Conservation (phyloP, 2,888 invertebrate species). For the Ceratothoa steindachneri region DNA sequence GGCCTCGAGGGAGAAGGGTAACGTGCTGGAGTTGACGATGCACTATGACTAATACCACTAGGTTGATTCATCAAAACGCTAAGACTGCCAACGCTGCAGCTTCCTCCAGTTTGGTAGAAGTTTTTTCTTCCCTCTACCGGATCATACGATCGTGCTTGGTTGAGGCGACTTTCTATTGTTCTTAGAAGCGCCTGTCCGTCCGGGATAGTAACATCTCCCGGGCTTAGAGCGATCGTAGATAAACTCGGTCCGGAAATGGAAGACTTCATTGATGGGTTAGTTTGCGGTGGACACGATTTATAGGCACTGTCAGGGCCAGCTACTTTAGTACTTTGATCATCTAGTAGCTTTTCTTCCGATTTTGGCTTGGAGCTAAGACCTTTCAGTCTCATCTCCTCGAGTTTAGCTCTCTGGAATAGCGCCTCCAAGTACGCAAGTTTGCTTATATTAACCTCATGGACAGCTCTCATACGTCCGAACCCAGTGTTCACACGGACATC, state of each 20-base stretch:
- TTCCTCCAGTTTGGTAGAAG: slow-evolving; percentile 40
- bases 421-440: slow-evolving; percentile 44
- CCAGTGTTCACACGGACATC: slow-evolving; percentile 23
- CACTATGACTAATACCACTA: slow-evolving; percentile 15
- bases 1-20: slow-evolving; percentile 38
- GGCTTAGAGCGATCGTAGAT: slow-evolving; percentile 16
- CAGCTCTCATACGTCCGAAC: slow-evolving; percentile 35
- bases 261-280: slow-evolving; percentile 20
- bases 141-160: slow-evolving; percentile 36
- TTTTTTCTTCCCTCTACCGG: slow-evolving; percentile 19
- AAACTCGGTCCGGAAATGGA: slow-evolving; percentile 19
- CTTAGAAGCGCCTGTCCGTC: slow-evolving; percentile 39
- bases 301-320: slow-evolving; percentile 40
- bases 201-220: slow-evolving; percentile 22
- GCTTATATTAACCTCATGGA: slow-evolving; percentile 41
- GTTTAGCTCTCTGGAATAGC: slow-evolving; percentile 37
- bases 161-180: slow-evolving; percentile 40
- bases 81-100: slow-evolving; percentile 36
- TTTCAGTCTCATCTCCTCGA: slow-evolving; percentile 22
- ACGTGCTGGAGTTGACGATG: slow-evolving; percentile 30
- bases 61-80: slow-evolving; percentile 15
- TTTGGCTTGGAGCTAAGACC: slow-evolving; percentile 1
- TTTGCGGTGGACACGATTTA: slow-evolving; percentile 31
- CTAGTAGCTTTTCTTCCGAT: not conserved
- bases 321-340: slow-evolving; percentile 4